Evolutionary conservation across 2,797 vertebrate genomes (phyloP), one percentile per base, ranked within the genome.

Genomic region (Helicolenus hilgendorfi): DNA sequence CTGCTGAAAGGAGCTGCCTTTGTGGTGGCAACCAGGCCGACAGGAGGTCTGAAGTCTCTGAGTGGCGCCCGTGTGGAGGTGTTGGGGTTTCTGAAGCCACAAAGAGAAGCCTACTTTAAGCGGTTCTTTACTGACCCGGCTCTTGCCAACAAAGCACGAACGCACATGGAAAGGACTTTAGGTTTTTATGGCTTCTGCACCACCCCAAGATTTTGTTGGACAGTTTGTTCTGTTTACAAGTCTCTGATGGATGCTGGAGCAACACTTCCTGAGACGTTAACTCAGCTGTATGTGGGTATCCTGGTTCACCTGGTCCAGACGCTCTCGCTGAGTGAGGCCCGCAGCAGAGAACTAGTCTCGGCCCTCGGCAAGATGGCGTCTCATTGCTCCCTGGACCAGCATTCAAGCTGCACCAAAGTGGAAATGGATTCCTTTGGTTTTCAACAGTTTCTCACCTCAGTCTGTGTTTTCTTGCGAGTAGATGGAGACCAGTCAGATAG

Each of bases 121-220:
- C 49, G 18, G 22, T 97, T 97, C 77, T 97, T 97, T 8, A 26
- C 62, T 1, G 91, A 96, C 20, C 62, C 36, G 2, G n/a, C 20
- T 2, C 22, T 79, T 63, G 95, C 95, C 41, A 82, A 79, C 15
- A 76, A 58, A 38, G 92, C 91, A 2, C 76, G 94, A 1, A 62
- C 59, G 2, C 94, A 96, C 58, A 94, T 97, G 84, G 96, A 97
- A 70, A 88, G 74, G 56, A 96, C 94, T 36, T 81, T 97, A 2
- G 95, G 96, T 1, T 94, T 97, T 36, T 94, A 96, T 59, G 92
- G 97, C 24, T 83, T 97, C 79, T 95, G 93, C 35, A 79, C 87
- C 15, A 86, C 92, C 63, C 97, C 97, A 1, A 94, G 91, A 2
- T 98, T 98, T 76, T 97, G 97, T 85, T 98, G 97, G 97, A 98